Base-by-base conservation (phyloP, 1,140 invertebrate genomes). In the Epicauta chinensis region DNA sequence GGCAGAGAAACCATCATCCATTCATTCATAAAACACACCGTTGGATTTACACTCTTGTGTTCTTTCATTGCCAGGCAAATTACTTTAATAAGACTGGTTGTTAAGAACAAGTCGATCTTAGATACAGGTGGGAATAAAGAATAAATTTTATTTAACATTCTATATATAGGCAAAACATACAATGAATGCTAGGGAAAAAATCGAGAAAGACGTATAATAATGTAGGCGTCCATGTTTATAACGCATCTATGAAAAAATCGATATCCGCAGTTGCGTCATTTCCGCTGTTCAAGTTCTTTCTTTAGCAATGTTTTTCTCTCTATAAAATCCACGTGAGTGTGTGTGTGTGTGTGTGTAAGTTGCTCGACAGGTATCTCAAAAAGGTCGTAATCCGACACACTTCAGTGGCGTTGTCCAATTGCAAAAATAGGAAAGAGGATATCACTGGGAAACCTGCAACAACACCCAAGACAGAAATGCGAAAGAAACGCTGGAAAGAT, bases 261-360 rank as follows among this genome's bases (percentile, higher is more conserved):
- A 51, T 56, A 56, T 56, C 51, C 51, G 45, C 44, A 51, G 55
- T 56, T 56, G 48, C 55, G 55, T 56, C 55, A 56, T 56, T 56
- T 56, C 55, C 55, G 55, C 40, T 56, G 48, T 32, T 45, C 49
- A 36, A 23, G 23, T 23, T 23, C 23, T 23, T 23, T 23, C 23
- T 23, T 23, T 7, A 23, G 23, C 23, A 7, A 23, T 23, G 23
- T 23, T 2, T 1, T 23, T 23, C 4, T 29, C 39, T 47, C 36
- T 52, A 37, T 12, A 46, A 42, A 35, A 15, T 46, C n/a, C n/a
- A n/a, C n/a, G n/a, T 23, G 3, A 0, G 17, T 23, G 4, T 23
- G 23, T 23, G 4, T 23, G 7, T 23, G 23, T 23, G 23, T 5
- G 23, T 23, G 23, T 23, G 4, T 7, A 23, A 23, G 45, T 51